Base-by-base conservation (phyloP, 2,888 invertebrate genomes). In the Pseudococcus viburni region DNA sequence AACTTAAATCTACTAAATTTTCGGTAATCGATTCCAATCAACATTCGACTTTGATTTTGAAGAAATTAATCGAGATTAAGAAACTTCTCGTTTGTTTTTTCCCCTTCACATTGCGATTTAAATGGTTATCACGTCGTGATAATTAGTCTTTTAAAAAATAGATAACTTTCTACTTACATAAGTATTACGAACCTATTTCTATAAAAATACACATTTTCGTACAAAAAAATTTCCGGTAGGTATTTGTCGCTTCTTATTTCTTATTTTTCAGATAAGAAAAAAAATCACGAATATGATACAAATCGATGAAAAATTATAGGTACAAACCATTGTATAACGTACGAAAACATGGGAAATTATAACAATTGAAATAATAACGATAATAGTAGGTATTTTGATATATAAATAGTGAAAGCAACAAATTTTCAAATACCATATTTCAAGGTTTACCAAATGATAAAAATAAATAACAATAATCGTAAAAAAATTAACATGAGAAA, bases 401-500 rank as follows among this genome's bases (percentile, higher is more conserved):
- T 73, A 39, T 33, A 73, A 73, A 33, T 73, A 73, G 33, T 73
- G 73, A 39, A 73, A 73, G 73, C 73, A 39, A 73, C 73, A 73
- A 73, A 33, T 73, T 73, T 73, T 73, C 33, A 73, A 73, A 33
- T 33, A 73, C 73, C 73, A 73, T 73, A 26, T 64, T 19, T 64
- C 15, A 73, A 26, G 73, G 33, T 33, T 33, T 19, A 73, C 33
- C 17, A 73, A 73, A 73, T 33, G 33, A 73, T 73, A 73, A 26
- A 73, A 73, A 73, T 73, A 73, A 39, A 73, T 73, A 73, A 73
- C 73, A 73, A 73, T 73, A 33, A 73, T 73, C 17, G 73, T 73
- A 73, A 73, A 73, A 73, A 73, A 73, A 73, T 73, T 73, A 73
- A 73, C 73, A 73, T 73, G 73, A 73, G 73, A 73, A 73, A 73